These are phyloP conservation scores for Sclerodermus sp. DNA, from an alignment of 2,888 invertebrate species.

Conservation along the genomic window DNA sequence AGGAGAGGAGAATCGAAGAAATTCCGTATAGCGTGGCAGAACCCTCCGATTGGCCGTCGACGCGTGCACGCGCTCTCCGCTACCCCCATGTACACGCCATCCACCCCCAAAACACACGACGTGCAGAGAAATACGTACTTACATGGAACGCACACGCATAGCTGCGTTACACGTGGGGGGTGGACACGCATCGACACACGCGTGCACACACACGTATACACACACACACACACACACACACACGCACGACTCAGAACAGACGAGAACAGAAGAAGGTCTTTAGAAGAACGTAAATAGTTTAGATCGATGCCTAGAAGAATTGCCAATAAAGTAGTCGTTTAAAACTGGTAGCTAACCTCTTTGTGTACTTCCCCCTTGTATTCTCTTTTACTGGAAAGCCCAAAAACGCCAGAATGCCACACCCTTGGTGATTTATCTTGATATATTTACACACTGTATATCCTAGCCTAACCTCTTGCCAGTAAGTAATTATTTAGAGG, in stretches of 20 bases:
- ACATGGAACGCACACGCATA: too few species aligned
- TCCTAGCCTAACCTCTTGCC: slow-evolving; percentile 32
- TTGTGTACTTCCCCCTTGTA: slow-evolving; percentile 56
- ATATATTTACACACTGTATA: slow-evolving; percentile 4
- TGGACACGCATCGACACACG: too few species aligned
- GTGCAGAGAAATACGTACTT: too few species aligned
- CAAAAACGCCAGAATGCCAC: neutral
- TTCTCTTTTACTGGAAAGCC: slow-evolving; percentile 31
- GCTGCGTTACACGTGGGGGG: too few species aligned
- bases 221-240: slow-evolving; percentile 1
- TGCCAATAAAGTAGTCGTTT: slow-evolving; percentile 59
- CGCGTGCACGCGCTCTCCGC: neutral
- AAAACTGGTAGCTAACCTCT: slow-evolving; percentile 58
- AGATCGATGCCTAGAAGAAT: slow-evolving; percentile 57
- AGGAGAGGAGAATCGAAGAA: too few species aligned
- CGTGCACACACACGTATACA: neutral
- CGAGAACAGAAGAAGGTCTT: slow-evolving; percentile 21
- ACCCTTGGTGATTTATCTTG: neutral
- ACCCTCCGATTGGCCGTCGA: neutral
- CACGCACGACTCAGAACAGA: slow-evolving; percentile 12
- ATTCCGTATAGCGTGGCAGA: too few species aligned
- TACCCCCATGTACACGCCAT: slow-evolving; percentile 4
- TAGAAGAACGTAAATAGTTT: slow-evolving; percentile 52
- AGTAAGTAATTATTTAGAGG: slow-evolving; percentile 40
- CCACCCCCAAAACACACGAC: slow-evolving; percentile 3